These are phyloP conservation scores for Atethmia centrago DNA, from an alignment of 2,888 invertebrate species.

Conservation along the genomic window DNA sequence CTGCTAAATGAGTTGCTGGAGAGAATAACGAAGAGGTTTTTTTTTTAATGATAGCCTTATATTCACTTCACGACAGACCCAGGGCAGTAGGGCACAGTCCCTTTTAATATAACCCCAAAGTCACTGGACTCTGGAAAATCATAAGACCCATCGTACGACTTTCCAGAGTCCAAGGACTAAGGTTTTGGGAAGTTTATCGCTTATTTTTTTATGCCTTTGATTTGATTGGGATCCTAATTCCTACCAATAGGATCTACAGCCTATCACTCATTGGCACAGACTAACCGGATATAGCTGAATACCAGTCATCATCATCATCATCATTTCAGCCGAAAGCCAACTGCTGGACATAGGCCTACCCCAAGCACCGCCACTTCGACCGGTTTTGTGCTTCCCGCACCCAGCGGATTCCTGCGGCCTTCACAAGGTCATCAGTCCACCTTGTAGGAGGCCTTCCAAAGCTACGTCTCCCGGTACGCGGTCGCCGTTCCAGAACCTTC, in stretches of 20 bases:
- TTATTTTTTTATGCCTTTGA: background rate
- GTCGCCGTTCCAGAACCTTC: no score
- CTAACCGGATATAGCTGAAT: no score
- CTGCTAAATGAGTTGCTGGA: conserved; percentile 9
- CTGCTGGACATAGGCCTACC: no score
- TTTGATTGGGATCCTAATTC: background rate
- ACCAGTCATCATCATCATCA: no score
- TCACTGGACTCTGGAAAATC: background rate
- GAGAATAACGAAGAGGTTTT: conserved; percentile 23
- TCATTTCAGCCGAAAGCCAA: no score
- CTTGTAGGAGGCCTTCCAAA: no score
- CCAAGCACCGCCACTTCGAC: no score
- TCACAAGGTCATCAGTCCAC: no score
- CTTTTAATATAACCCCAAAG: background rate
- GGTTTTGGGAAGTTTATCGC: background rate
- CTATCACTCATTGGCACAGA: background rate
- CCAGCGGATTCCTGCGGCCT: no score
- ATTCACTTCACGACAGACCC: background rate
- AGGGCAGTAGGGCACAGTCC: background rate
- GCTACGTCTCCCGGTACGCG: no score
- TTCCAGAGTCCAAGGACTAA: background rate
- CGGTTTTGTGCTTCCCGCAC: no score
- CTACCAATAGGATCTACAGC: background rate
- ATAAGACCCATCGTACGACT: background rate
- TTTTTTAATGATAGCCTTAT: background rate